Conservation (phyloP, 1,140 invertebrate genomes). For the Drosophila auraria region DNA sequence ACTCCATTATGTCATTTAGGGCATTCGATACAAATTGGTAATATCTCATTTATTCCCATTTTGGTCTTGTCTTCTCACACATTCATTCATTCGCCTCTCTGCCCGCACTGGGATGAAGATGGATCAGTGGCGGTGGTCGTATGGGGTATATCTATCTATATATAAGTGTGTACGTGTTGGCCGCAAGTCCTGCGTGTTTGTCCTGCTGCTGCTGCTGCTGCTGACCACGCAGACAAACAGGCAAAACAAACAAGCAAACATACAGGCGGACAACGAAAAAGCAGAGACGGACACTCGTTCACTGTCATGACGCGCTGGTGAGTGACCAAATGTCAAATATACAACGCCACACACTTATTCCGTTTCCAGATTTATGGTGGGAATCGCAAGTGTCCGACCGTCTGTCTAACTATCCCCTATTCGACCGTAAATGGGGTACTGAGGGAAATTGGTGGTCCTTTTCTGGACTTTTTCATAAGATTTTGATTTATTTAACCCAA, state of each 20-base stretch:
- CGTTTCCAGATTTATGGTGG: conserved; percentile 78
- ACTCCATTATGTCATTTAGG: conserved; percentile 74
- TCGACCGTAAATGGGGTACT: conserved; percentile 16
- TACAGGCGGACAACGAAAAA: conserved; percentile 11
- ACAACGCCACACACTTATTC: conserved; percentile 76
- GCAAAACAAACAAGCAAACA: conserved; percentile 20
- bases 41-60: conserved; percentile 80
- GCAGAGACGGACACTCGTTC: conserved; percentile 37
- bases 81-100: conserved; percentile 7
- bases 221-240: conserved; percentile 58
- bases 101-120: conserved; percentile 23
- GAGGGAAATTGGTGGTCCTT: conserved; percentile 1
- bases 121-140: conserved; percentile 3
- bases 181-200: conserved; percentile 32
- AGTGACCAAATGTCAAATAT: conserved; percentile 81
- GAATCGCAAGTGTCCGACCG: conserved; percentile 43
- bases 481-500: too few species aligned
- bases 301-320: conserved; percentile 57
- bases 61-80: conserved; percentile 32
- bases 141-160: conserved; percentile 5
- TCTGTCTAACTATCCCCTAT: conserved; percentile 7
- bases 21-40: conserved; percentile 82
- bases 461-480: too few species aligned
- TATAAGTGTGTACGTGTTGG: conserved; percentile 9
- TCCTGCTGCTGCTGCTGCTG: conserved; percentile 56